Conservation (phyloP, 1,140 invertebrate genomes). For the Branchinecta lynchi region DNA sequence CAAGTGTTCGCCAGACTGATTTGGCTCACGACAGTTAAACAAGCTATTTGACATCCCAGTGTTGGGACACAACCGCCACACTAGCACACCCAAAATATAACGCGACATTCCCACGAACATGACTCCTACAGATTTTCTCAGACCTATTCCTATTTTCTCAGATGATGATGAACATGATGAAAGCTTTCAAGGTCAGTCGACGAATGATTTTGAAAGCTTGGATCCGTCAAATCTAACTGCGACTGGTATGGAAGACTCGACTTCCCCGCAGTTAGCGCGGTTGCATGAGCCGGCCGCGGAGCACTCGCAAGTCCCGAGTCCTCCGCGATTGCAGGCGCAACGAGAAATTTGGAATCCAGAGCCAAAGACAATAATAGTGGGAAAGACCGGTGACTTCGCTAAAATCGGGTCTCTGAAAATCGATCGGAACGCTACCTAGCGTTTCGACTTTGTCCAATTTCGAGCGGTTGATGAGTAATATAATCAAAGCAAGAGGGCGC, state of each 20-base stretch:
- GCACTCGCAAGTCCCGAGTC: conserved; percentile 3
- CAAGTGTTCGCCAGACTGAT: conserved; percentile 4
- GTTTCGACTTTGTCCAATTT: too few relatives aligned
- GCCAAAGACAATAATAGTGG: too few relatives aligned
- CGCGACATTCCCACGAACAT: neutral
- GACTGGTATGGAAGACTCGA: conserved; percentile 1
- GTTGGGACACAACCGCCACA: neutral
- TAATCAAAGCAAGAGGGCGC: too few relatives aligned
- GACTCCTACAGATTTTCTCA: neutral
- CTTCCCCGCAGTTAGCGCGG: conserved; percentile 7
- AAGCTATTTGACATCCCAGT: neutral
- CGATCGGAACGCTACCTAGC: too few relatives aligned
- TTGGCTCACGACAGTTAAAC: neutral
- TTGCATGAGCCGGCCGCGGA: conserved; percentile 8
- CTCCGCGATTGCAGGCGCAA: conserved; percentile 3
- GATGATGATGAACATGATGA: neutral
- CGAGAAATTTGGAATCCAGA: conserved; percentile 8
- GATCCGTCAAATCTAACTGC: conserved; percentile 8
- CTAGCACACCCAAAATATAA: neutral
- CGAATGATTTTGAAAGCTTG: conserved; percentile 6
- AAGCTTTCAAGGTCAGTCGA: conserved; percentile 5
- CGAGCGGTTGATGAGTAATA: too few relatives aligned
- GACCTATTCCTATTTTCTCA: neutral
- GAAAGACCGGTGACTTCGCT: too few relatives aligned
- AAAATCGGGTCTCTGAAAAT: too few relatives aligned